Conservation (phyloP, 1,140 invertebrate species). For the Gryllus bimaculatus region DNA sequence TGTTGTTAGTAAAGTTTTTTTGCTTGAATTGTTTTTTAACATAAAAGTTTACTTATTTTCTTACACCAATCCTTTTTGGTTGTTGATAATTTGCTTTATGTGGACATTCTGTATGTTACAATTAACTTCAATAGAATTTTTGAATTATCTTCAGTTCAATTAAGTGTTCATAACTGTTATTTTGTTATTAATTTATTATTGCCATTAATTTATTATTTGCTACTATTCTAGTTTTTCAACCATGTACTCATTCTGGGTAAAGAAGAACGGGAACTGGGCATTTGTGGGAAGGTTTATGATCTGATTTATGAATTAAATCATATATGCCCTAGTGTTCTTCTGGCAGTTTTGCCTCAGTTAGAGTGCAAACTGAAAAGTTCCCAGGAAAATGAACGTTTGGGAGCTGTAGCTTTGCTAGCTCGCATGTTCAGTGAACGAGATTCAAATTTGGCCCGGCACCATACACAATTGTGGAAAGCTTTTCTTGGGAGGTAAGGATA, state of each 20-base stretch:
- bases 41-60: no score
- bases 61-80: no score
- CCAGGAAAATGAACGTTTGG: conserved; percentile 73
- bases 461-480: conserved; percentile 74
- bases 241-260: conserved; percentile 87
- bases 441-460: conserved; percentile 77
- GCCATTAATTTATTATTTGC: conserved; percentile 21
- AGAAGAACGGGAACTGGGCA: conserved; percentile 69
- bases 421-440: conserved; percentile 96
- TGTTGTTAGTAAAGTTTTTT: no score
- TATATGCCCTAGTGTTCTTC: conserved; percentile 79
- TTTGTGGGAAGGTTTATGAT: conserved; percentile 83
- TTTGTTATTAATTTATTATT: no score
- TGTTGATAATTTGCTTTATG: no score
- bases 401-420: conserved; percentile 81
- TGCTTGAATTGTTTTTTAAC: no score
- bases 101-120: no score
- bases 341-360: conserved; percentile 84
- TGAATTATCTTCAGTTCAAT: no score
- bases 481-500: conserved; percentile 61
- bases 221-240: conserved; percentile 76
- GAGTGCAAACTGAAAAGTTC: conserved; percentile 88
- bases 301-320: conserved; percentile 94
- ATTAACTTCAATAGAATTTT: no score
- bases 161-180: no score